These are phyloP conservation scores for Aelia acuminata DNA, from an alignment of 2,888 invertebrate genomes.

Conservation along the genomic window DNA sequence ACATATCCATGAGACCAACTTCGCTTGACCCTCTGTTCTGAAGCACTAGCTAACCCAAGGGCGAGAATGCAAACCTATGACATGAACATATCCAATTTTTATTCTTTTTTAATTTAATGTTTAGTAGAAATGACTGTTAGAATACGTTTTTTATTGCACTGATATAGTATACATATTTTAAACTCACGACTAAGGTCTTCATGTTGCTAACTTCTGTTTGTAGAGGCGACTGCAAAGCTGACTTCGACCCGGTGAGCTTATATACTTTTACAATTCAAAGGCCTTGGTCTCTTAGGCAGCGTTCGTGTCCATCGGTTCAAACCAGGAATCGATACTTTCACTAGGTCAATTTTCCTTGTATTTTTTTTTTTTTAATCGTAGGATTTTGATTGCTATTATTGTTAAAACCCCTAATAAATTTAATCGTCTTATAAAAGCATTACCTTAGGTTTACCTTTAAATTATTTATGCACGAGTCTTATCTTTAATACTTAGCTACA, in stretches of 20 bases:
- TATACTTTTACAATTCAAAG: conserved; percentile 15
- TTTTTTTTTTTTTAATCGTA: not conserved
- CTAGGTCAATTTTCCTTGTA: not conserved
- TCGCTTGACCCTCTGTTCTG: conserved; percentile 7
- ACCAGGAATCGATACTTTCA: not conserved
- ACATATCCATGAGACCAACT: conserved; percentile 18
- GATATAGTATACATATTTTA: not conserved
- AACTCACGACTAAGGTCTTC: conserved; percentile 29
- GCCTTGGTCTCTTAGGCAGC: conserved; percentile 22
- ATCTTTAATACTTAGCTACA: no score
- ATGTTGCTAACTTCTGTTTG: not conserved
- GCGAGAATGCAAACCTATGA: conserved; percentile 32
- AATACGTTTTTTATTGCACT: not conserved
- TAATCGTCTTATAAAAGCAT: no score
- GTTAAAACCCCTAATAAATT: no score
- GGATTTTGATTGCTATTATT: no score
- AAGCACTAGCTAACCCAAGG: not conserved
- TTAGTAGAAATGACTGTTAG: not conserved
- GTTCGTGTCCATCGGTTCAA: not conserved
- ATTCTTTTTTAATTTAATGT: not conserved
- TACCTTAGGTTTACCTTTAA: no score
- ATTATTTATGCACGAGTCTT: no score
- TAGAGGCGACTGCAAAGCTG: not conserved
- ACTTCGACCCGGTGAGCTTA: not conserved
- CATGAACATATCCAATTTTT: not conserved